Conservation (phyloP, 1,140 invertebrate genomes). For the Drosophila tristis region DNA sequence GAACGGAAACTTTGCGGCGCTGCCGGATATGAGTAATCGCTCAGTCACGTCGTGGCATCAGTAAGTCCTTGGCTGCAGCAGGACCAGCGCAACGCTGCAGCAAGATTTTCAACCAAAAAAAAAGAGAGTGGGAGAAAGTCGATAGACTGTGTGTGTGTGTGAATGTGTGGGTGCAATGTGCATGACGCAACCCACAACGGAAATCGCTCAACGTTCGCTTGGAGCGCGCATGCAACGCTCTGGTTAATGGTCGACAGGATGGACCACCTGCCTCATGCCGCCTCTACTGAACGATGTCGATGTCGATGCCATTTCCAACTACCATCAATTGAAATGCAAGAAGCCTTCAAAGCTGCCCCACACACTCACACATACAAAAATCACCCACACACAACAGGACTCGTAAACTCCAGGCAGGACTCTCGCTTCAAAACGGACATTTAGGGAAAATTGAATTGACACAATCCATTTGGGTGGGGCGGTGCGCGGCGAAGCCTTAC, state of each 20-base stretch:
- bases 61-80: conserved; percentile 39
- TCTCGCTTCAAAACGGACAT: conserved; percentile 42
- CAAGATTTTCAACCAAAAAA: conserved; percentile 54
- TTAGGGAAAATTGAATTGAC: conserved; percentile 38
- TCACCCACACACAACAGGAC: neutral
- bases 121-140: neutral
- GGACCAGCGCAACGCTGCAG: conserved; percentile 33
- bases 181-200: conserved; percentile 75
- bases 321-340: conserved; percentile 60
- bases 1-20: conserved; percentile 29
- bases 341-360: conserved; percentile 27
- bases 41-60: conserved; percentile 62
- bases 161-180: conserved; percentile 31
- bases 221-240: conserved; percentile 53
- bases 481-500: conserved; percentile 1
- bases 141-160: neutral
- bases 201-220: conserved; percentile 66
- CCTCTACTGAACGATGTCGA: too few species aligned
- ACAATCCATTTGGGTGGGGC: neutral
- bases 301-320: conserved; percentile 50
- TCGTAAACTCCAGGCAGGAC: conserved; percentile 7
- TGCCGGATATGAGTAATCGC: conserved; percentile 80
- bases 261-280: too few species aligned
- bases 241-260: conserved; percentile 41
- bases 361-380: conserved; percentile 15